Evolutionary conservation across 1,140 invertebrate species (phyloP), one percentile per base, ranked within the genome.

Genomic region (Ceratina australensis): DNA sequence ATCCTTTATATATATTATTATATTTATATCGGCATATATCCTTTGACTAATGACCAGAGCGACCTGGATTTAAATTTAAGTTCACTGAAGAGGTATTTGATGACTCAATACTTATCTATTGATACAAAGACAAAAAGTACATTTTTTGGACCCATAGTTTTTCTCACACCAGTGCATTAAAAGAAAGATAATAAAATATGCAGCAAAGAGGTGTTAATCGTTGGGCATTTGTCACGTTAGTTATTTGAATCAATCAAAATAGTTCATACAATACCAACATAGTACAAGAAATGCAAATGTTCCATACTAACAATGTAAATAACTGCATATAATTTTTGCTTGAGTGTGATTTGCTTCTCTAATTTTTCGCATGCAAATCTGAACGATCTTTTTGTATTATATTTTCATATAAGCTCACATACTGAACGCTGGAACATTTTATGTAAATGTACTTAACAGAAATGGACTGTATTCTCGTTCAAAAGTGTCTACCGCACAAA

Each of bases 281-380:
- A 28, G 49, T 49, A 26, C 2, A n/a, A 50, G 15, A 24, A 28
- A 20, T 1, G 20, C 15, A 15, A 20, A 42, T 54, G n/a, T 16
- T 12, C 20, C 20, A 10, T 12, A 66, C 7, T 24, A 66, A 54
- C n/a, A 15, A 1, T 67, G 20, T 54, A 22, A 64, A 65, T 33
- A 52, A 73, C 33, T 18, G 20, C 20, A 2, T 28, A 64, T 16
- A 56, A 54, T 10, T 3, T 33, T 49, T 7, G 2, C 63, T 47
- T 57, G 24, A 57, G 20, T 50, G 15, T 28, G 5, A 49, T 7
- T 12, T 42, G 16, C 28, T 28, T 26, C n/a, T 57, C 20, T 3
- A 1, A 28, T 60, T 2, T 12, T 20, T 20, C 47, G 74, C 74
- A 76, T 76, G 74, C 66, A 24, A 76, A 18, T 5, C 47, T 76